These are phyloP conservation scores for Sycophaga agraensis DNA, from an alignment of 1,140 invertebrate species.

Conservation along the genomic window DNA sequence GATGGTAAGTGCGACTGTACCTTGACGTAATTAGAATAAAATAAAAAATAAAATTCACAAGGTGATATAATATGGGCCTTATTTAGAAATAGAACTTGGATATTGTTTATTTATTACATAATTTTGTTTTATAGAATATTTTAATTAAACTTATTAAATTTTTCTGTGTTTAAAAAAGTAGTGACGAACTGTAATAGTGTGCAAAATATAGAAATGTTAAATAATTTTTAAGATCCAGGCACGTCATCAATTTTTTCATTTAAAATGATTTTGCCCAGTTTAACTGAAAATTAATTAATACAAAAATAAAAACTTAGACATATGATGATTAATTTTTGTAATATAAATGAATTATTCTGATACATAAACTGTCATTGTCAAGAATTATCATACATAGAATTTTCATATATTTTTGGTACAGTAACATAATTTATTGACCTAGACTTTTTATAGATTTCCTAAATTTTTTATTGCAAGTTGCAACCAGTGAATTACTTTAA, in stretches of 20 bases:
- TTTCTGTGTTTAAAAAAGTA: conserved; percentile 8
- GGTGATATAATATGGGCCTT: conserved; percentile 20
- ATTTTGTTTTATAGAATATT: background rate
- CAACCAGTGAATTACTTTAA: too few species aligned
- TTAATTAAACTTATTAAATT: conserved; percentile 2
- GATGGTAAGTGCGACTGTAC: conserved; percentile 1
- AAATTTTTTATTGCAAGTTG: too few species aligned
- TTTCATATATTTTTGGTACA: too few species aligned
- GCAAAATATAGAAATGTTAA: background rate
- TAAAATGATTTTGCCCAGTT: too few species aligned
- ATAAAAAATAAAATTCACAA: background rate
- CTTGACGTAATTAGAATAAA: background rate
- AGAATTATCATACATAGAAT: too few species aligned
- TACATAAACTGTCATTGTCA: too few species aligned
- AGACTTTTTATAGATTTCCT: too few species aligned
- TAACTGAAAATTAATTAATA: too few species aligned
- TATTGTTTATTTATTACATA: conserved; percentile 2
- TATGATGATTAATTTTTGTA: too few species aligned
- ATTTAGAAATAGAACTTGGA: conserved; percentile 18
- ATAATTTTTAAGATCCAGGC: background rate
- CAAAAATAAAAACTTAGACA: too few species aligned
- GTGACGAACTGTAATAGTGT: background rate
- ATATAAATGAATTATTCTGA: too few species aligned
- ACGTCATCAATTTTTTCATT: conserved; percentile 13
- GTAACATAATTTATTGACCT: too few species aligned